A percentile compares a stretch with the other conserved stretches of the same genome.
Conservation (phyloP, 2,888 invertebrate genomes). For the Teinopalpus imperialis region DNA sequence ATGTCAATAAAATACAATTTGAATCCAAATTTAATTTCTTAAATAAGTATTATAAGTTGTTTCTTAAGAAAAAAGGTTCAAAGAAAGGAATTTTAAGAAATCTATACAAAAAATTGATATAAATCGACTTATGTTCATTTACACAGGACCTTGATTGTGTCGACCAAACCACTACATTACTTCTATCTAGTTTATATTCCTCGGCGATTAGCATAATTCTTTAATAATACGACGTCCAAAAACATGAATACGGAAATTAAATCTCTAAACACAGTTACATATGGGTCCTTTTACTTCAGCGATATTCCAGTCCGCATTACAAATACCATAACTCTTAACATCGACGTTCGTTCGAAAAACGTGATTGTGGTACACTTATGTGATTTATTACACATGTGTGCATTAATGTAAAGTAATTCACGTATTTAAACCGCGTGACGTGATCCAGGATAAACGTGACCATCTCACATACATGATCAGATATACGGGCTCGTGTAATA, state of each 20-base stretch:
- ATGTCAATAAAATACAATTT: too few species aligned
- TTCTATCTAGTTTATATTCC: constrained; percentile 49
- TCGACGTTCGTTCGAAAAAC: constrained; percentile 21
- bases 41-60: too few species aligned
- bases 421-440: constrained; percentile 23
- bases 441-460: constrained; percentile 25
- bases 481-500: constrained; percentile 18
- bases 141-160: neutral
- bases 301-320: neutral
- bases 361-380: constrained; percentile 16
- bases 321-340: constrained; percentile 12
- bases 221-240: constrained; percentile 38
- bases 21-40: too few species aligned
- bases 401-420: constrained; percentile 28
- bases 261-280: neutral
- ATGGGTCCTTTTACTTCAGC: constrained; percentile 4
- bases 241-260: constrained; percentile 24
- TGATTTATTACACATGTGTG: constrained; percentile 27
- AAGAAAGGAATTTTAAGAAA: too few species aligned
- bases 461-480: constrained; percentile 16
- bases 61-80: too few species aligned
- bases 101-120: neutral
- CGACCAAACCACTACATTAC: constrained; percentile 38
- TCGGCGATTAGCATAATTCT: constrained; percentile 55
- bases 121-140: constrained; percentile 9